phyloP scores from a whole-genome alignment of 2,113 vertebrate species.

The Pseudorectes ferrugineus region DNA sequence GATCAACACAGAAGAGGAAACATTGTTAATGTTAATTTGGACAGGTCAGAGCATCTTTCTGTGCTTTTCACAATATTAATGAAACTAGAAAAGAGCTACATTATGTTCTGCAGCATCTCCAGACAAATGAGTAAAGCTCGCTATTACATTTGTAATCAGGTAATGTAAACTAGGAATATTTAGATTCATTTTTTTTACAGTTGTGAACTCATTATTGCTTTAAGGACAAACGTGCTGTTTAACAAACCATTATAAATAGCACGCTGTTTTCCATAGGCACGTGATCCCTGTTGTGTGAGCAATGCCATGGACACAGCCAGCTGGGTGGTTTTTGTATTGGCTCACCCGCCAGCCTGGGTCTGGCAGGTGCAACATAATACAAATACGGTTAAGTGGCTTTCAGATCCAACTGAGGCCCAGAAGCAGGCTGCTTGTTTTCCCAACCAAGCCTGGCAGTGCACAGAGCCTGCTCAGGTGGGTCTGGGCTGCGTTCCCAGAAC shows the following conservation, averaged over 20 bases:
- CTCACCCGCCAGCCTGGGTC: neutral
- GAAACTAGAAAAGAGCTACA: neutral
- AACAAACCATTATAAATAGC: neutral
- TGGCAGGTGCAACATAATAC: neutral
- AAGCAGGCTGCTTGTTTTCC: neutral
- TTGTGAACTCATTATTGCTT: neutral
- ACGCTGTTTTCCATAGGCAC: accelerated
- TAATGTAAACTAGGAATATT: neutral
- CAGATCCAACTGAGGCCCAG: neutral
- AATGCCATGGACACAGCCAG: neutral
- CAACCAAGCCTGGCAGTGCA: neutral
- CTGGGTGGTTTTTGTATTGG: neutral
- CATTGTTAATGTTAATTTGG: neutral
- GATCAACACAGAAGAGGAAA: constrained; percentile 13
- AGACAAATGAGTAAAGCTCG: neutral
- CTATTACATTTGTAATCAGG: neutral
- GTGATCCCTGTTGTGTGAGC: neutral
- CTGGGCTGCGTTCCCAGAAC: constrained; percentile 25
- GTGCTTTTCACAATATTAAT: neutral
- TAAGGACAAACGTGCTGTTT: neutral
- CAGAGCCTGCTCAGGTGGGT: neutral
- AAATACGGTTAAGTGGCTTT: constrained; percentile 15
- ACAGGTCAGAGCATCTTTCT: neutral
- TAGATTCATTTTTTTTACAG: neutral
- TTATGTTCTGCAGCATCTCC: neutral